Percentiles rank a stretch among this genome's conserved stretches.
These are phyloP conservation scores for Glomeris maerens DNA, from an alignment of 1,140 invertebrate species.

Conservation along the genomic window DNA sequence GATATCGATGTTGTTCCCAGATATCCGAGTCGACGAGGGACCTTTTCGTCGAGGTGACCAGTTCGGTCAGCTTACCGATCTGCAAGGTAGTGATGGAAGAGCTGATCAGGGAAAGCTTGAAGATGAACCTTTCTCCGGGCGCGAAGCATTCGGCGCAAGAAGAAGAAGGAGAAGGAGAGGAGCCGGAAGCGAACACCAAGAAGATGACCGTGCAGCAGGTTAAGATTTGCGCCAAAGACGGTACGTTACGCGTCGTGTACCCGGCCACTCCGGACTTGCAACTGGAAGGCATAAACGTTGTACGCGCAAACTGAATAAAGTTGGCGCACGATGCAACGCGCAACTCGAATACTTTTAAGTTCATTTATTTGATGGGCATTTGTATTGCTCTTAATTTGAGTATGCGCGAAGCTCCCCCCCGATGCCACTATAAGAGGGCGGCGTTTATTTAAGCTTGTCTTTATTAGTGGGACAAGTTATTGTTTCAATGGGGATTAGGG, in stretches of 20 bases:
- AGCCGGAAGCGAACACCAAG: slow-evolving; percentile 17
- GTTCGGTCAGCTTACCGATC: slow-evolving; percentile 42
- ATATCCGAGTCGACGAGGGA: slow-evolving; percentile 40
- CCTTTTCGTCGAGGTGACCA: slow-evolving; percentile 66
- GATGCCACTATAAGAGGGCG: no score
- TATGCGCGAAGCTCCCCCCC: no score
- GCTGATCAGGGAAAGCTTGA: slow-evolving; percentile 45
- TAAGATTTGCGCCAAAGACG: slow-evolving; percentile 49
- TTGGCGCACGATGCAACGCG: no score
- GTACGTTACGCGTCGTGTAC: slow-evolving; percentile 53
- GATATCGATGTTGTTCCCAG: slow-evolving; percentile 21
- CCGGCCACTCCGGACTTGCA: slow-evolving; percentile 55
- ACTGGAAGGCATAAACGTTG: neutral
- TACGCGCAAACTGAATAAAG: slow-evolving; percentile 41
- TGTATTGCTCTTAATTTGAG: no score
- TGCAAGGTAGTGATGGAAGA: slow-evolving; percentile 55
- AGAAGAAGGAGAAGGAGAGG: slow-evolving; percentile 16
- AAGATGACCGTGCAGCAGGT: slow-evolving; percentile 46
- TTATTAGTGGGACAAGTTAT: no score
- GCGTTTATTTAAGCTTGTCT: no score
- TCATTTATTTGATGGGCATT: no score
- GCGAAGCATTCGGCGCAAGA: slow-evolving; percentile 26
- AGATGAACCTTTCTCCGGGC: no score
- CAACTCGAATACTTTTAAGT: no score
- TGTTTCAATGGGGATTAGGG: no score